Conservation (phyloP, 2,888 invertebrate genomes). For the Dioctria linearis region DNA sequence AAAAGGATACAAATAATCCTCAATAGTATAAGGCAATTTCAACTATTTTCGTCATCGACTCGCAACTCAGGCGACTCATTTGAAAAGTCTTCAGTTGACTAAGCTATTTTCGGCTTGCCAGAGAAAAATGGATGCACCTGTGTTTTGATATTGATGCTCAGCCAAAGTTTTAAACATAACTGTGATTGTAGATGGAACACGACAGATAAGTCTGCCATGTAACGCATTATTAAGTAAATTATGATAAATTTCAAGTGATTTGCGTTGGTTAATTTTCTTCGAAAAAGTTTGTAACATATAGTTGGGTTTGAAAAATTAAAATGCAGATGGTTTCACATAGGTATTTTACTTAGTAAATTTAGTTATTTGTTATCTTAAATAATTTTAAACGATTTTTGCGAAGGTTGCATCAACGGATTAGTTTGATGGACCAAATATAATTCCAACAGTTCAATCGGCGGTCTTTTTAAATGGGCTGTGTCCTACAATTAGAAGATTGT, state of each 20-base stretch:
- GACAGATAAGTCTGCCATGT: conserved; percentile 65
- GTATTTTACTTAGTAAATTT: conserved; percentile 54
- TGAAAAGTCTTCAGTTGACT: conserved; percentile 64
- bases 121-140: conserved; percentile 69
- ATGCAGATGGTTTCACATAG: conserved; percentile 56
- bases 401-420: conserved; percentile 64
- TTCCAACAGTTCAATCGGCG: conserved; percentile 68
- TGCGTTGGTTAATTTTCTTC: conserved; percentile 63
- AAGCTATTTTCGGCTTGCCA: conserved; percentile 64
- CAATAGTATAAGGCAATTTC: conserved; percentile 66
- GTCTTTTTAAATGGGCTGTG: too few relatives aligned
- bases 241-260: conserved; percentile 66
- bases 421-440: conserved; percentile 64
- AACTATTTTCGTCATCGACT: conserved; percentile 65
- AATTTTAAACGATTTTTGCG: not conserved
- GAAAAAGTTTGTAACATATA: conserved; percentile 56
- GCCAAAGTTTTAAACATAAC: conserved; percentile 65
- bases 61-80: conserved; percentile 61
- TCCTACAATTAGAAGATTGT: too few relatives aligned
- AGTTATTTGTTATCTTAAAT: not conserved
- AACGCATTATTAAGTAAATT: conserved; percentile 63
- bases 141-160: conserved; percentile 65
- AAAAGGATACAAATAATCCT: conserved; percentile 60
- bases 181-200: conserved; percentile 66
- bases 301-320: conserved; percentile 65